Evolutionary conservation across 2,113 vertebrate genomes (phyloP).

Genomic region (Crotalus helleri): DNA sequence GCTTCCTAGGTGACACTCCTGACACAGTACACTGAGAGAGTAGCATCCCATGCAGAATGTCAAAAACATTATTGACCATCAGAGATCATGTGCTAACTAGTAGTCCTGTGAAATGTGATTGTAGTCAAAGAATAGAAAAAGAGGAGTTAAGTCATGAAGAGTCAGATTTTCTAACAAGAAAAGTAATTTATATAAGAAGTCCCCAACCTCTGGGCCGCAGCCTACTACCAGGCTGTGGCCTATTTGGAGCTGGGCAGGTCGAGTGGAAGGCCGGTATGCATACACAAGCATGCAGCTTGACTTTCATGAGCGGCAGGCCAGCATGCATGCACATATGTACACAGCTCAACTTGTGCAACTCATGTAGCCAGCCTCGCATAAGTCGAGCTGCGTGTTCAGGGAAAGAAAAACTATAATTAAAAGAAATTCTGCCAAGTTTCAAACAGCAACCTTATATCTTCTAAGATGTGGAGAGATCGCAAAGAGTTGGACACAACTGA

Average conservation of each 20-base stretch:
- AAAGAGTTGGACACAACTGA: background rate
- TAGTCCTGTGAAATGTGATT: background rate
- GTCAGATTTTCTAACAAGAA: background rate
- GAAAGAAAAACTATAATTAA: background rate
- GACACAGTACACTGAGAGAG: background rate
- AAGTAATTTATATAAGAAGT: background rate
- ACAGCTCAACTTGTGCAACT: background rate
- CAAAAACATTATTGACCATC: background rate
- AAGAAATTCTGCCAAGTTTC: background rate
- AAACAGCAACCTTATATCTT: background rate
- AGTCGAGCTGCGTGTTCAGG: background rate
- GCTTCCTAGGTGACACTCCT: background rate
- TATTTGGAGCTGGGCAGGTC: background rate
- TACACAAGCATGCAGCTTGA: background rate
- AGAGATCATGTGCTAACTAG: background rate
- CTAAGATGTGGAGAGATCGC: background rate
- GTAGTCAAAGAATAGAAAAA: background rate
- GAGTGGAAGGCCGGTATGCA: background rate
- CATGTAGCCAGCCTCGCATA: background rate
- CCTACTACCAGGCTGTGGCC: background rate
- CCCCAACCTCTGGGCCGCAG: background rate
- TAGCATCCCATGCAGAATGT: background rate
- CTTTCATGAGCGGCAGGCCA: background rate
- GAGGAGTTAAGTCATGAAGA: background rate
- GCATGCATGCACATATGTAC: background rate